Base-by-base conservation (phyloP, 2,888 invertebrate species). In the Aradus depressus region DNA sequence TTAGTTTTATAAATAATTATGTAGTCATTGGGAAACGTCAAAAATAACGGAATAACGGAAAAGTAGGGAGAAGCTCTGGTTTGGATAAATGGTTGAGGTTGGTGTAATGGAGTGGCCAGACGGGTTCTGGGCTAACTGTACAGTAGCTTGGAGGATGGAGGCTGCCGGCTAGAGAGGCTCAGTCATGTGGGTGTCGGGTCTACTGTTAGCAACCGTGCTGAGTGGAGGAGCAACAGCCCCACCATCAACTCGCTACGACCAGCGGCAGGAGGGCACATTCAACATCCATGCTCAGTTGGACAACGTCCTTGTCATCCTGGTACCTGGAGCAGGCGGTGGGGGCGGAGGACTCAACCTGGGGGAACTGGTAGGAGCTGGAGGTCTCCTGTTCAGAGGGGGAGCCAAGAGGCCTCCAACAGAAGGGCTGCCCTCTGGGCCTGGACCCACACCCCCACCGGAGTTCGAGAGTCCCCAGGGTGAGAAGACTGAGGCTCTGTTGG, bases 231-330 rank as follows among this genome's bases (percentile, higher is more conserved):
- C 41, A 10, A 25, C 25, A 3, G 45, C 47, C 6, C 52, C 0
- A 52, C 58, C 2, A 45, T 54, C 4, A 18, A 44, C 3, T n/a
- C n/a, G n/a, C n/a, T 78, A 77, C 69, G 79, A 87, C 65, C 83
- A 85, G 63, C 73, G 83, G 1, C 86, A 87, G 65, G 80, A 84
- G 51, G 86, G 87, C n/a, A 76, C 80, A 2, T 65, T 75, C 56
- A 85, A 88, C 66, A 73, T 84, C 10, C 74, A 79, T 44, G 81
- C 83, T 0, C 81, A 84, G 64, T 68, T 87, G 8, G 79, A 84
- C 58, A 85, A 87, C 63, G 75, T 86, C 57, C 70, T 85, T 57
- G 68, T 87, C 44, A 66, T 87, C 22, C 65, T 84, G n/a, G 75
- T 79, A 1, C 68, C 79, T 23, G 32, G 47, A n/a, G n/a, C 10